Evolutionary conservation across 1,140 invertebrate species (phyloP).

Genomic region (Littorina saxatilis): DNA sequence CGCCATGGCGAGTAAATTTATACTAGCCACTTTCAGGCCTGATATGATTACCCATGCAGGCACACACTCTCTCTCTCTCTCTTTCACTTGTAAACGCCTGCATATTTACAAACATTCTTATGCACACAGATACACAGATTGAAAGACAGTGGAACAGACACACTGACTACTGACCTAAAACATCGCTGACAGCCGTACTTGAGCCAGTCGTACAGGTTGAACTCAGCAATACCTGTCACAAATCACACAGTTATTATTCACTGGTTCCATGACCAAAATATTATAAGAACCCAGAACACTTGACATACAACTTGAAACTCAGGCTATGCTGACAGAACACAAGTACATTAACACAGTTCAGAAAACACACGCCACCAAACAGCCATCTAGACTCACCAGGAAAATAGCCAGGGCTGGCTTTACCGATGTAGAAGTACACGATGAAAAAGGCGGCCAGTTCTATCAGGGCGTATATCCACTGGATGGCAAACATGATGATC

Average conservation of each 20-base stretch:
- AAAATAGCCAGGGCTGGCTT: conserved; percentile 94
- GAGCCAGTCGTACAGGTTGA: conserved; percentile 90
- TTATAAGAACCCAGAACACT: no score
- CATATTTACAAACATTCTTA: neutral
- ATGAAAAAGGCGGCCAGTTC: conserved; percentile 88
- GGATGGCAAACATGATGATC: conserved; percentile 92
- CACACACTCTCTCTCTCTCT: no score
- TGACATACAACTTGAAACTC: no score
- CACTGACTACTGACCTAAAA: conserved; percentile 83
- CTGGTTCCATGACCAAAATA: no score
- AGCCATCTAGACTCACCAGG: conserved; percentile 89
- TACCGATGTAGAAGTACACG: conserved; percentile 95
- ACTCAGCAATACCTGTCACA: conserved; percentile 84
- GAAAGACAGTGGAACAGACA: conserved; percentile 21
- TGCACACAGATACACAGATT: neutral
- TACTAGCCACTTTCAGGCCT: no score
- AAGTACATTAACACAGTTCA: no score
- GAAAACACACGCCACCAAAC: no score
- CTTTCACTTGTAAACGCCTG: no score
- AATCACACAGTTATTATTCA: neutral
- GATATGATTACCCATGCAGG: no score
- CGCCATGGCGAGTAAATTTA: no score
- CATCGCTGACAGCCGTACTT: conserved; percentile 84
- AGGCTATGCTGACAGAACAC: no score
- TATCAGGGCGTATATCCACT: conserved; percentile 92